Evolutionary conservation across 2,113 vertebrate genomes (phyloP), one percentile per base, ranked within the genome.

Genomic region (Eulemur rufifrons): DNA sequence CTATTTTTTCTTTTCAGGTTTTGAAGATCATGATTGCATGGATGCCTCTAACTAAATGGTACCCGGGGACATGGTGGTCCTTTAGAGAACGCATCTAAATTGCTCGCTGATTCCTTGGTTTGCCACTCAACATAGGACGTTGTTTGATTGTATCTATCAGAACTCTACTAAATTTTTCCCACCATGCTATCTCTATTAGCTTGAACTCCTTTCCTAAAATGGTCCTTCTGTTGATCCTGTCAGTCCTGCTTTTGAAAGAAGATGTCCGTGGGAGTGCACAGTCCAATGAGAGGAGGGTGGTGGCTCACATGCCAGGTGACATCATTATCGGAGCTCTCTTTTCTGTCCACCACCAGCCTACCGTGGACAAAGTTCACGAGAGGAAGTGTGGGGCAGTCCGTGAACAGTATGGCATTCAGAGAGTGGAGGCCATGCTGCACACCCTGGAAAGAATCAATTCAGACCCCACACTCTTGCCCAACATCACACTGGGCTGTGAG

Each of bases 391-490:
- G 99, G 37, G 99, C 99, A 0, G 99, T 99, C 82, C 99, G 99
- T 74, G 99, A 99, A 97, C 99, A 99, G 95, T 99, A 99, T 83
- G 99, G 99, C 77, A 99, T 99, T 97, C 99, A 99, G 98, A 98
- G 99, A 82, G 99, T 99, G 97, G 99, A 99, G 96, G 99, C 99
- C 74, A 99, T 99, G 99, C 98, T 99, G 96, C 98, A 99, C 84
- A 99, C 99, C 0, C 98, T 99, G 89, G 99, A 99, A 93, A 99
- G 99, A 95, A 99, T 99, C 98, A 99, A 99, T 50, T 97, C 98
- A 12, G 99, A 99, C 98, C 99, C 98, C 21, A 98, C 98, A 1
- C 98, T 99, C 93, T 98, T 99, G 91, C 99, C 99, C 96, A 99
- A 99, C 98, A 99, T 99, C 97, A 99, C 99, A 0, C 97, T 99